Conservation (phyloP, 1,140 invertebrate species). For the Drosophila bocki region DNA sequence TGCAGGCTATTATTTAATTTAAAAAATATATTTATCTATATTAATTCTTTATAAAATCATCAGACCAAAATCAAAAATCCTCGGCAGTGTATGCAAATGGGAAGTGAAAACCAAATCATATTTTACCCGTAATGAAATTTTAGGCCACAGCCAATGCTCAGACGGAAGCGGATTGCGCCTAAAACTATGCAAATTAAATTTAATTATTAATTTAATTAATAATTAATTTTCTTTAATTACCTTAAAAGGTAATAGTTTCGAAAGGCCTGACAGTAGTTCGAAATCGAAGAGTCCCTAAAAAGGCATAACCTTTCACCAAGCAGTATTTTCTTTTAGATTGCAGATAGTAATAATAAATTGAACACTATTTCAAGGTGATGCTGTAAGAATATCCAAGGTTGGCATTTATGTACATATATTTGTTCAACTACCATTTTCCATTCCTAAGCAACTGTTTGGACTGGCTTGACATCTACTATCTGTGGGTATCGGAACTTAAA, state of each 20-base stretch:
- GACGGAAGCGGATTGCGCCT: conserved; percentile 61
- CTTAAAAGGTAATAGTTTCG: neutral
- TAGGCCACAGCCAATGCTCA: conserved; percentile 41
- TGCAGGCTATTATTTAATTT: too few relatives aligned
- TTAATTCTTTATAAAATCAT: neutral
- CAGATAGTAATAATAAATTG: neutral
- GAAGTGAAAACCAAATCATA: conserved; percentile 15
- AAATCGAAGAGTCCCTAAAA: neutral
- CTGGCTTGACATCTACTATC: conserved; percentile 8
- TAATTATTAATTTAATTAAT: conserved; percentile 64
- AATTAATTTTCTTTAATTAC: conserved; percentile 35
- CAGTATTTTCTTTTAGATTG: neutral
- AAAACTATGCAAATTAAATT: conserved; percentile 79
- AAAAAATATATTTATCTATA: neutral
- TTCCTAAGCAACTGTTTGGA: neutral
- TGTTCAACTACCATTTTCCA: neutral
- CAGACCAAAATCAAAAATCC: neutral
- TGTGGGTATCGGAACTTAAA: conserved; percentile 43
- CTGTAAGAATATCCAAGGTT: neutral
- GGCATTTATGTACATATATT: neutral
- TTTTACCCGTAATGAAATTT: conserved; percentile 65
- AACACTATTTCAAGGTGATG: too few relatives aligned
- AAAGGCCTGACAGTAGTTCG: too few relatives aligned
- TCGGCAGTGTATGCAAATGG: neutral
- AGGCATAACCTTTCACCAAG: neutral